Evolutionary conservation across 2,797 vertebrate genomes (phyloP).

Genomic region (Sandelia bainsii): DNA sequence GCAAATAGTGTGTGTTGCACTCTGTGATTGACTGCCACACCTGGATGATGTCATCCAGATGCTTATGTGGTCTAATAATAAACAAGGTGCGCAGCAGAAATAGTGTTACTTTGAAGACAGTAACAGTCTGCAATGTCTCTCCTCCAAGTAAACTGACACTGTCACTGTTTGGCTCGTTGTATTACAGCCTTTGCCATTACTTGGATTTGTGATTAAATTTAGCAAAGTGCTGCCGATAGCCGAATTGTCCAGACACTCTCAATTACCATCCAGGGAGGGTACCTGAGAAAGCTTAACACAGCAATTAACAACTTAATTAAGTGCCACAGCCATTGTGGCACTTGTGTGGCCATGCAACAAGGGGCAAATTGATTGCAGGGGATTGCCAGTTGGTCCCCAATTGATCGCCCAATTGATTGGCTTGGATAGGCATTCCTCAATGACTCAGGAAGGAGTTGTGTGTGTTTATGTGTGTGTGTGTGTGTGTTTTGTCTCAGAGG

Average conservation of each 20-base stretch:
- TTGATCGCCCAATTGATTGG: conserved; percentile 85
- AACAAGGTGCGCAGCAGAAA: conserved; percentile 2
- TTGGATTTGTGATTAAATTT: conserved; percentile 86
- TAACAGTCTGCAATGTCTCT: conserved; percentile 20
- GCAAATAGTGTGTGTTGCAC: neutral
- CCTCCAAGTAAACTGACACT: conserved; percentile 24
- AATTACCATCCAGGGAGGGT: conserved; percentile 85
- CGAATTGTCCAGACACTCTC: conserved; percentile 84
- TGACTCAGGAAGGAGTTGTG: conserved; percentile 63
- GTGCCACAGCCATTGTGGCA: conserved; percentile 84
- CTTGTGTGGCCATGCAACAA: conserved; percentile 82
- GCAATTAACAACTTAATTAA: conserved; percentile 92
- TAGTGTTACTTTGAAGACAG: conserved; percentile 14
- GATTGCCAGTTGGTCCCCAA: conserved; percentile 85
- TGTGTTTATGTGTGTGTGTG: conserved; percentile 57
- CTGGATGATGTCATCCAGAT: conserved; percentile 34
- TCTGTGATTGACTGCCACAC: conserved; percentile 20
- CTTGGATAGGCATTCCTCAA: conserved; percentile 85
- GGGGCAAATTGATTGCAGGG: conserved; percentile 84
- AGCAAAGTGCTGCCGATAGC: conserved; percentile 82
- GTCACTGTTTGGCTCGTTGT: conserved; percentile 51
- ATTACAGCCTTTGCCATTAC: conserved; percentile 66
- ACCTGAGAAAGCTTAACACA: conserved; percentile 86
- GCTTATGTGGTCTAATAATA: conserved; percentile 14
- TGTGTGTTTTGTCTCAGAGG: conserved; percentile 76